These are phyloP conservation scores for Myotis myotis DNA, from an alignment of 2,797 vertebrate genomes.

Conservation along the genomic window DNA sequence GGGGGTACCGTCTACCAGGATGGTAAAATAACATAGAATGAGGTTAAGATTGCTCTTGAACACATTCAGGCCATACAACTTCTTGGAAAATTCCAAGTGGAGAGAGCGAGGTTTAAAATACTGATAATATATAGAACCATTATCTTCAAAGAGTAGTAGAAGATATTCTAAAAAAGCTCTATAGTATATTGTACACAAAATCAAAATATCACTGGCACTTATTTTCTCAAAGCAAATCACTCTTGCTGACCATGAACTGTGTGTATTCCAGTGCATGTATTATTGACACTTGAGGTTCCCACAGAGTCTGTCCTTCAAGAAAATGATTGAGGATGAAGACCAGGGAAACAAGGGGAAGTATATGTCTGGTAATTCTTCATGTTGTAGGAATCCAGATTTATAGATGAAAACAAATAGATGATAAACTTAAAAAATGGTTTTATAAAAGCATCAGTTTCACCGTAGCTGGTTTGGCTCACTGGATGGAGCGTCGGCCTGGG, in stretches of 20 bases:
- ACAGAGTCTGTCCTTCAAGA: not conserved
- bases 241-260: not conserved
- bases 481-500: too few species aligned
- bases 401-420: not conserved
- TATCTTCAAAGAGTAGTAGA: not conserved
- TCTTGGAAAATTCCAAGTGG: not conserved
- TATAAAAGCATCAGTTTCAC: not conserved
- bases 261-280: not conserved
- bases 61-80: not conserved
- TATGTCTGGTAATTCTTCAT: not conserved
- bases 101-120: not conserved
- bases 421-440: not conserved
- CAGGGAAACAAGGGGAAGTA: not conserved
- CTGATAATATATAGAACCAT: not conserved
- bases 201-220: not conserved
- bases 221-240: constrained; percentile 14
- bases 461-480: too few species aligned
- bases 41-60: not conserved
- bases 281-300: not conserved
- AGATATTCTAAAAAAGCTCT: not conserved
- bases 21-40: not conserved
- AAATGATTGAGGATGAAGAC: not conserved
- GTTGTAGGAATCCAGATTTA: not conserved
- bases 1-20: not conserved
- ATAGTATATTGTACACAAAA: not conserved